These are phyloP conservation scores for Pungitius pungitius DNA, from an alignment of 2,113 vertebrate species.

Conservation along the genomic window DNA sequence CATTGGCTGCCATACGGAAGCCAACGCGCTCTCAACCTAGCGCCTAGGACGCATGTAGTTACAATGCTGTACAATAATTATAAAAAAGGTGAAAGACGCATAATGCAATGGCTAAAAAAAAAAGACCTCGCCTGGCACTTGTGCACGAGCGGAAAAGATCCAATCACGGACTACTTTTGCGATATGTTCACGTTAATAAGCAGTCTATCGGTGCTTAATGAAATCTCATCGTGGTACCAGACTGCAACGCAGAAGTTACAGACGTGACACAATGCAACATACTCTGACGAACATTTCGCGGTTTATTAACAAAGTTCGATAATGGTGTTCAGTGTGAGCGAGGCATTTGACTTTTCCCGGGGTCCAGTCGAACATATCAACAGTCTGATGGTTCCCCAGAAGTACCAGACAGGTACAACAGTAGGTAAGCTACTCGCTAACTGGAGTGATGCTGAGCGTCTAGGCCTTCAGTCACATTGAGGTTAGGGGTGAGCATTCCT, in stretches of 20 bases:
- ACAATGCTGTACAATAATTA: conserved; percentile 63
- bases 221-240: neutral
- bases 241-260: conserved; percentile 10
- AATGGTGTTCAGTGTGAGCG: neutral
- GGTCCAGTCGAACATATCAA: conserved; percentile 12
- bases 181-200: neutral
- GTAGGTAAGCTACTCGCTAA: conserved; percentile 1
- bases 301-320: neutral
- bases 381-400: too few relatives aligned
- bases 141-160: neutral
- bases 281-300: neutral
- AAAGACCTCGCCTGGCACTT: neutral
- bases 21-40: conserved; percentile 42
- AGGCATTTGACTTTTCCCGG: neutral
- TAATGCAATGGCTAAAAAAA: neutral
- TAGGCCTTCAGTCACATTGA: conserved; percentile 52
- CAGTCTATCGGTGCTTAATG: neutral
- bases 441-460: conserved; percentile 48
- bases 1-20: conserved; percentile 59
- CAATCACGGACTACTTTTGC: neutral
- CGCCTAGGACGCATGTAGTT: conserved; percentile 64
- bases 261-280: neutral
- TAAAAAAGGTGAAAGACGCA: conserved; percentile 13
- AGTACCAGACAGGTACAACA: conserved; percentile 6
- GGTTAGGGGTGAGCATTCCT: conserved; percentile 75